Base-by-base conservation (phyloP, 2,888 invertebrate species). In the Teleogryllus oceanicus region DNA sequence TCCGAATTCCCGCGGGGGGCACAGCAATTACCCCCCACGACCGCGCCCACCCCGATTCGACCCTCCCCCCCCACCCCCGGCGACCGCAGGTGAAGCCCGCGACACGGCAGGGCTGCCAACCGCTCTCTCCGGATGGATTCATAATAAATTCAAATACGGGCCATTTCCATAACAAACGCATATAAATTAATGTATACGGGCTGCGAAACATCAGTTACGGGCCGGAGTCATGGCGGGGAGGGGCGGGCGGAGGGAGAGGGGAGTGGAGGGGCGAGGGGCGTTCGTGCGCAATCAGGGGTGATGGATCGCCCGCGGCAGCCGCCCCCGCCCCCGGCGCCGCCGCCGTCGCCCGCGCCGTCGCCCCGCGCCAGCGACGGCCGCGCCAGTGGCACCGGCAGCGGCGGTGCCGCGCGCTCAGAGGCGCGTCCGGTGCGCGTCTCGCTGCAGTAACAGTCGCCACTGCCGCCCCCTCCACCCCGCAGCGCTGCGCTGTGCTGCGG, bases 41-140 rank as follows among this genome's bases (percentile, higher is more conserved):
- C 37, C 37, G 37, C 37, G 37, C 37, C 37, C 8, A 5, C 62
- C 62, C 16, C 16, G 16, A 11, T 18, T 18, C n/a, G 13, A 62
- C 62, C n/a, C 16, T 13, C n/a, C 13, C 13, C 62, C 62, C 62
- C 11, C 62, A 5, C 8, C n/a, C 62, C 62, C 62, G 16, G 3
- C 62, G 62, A 62, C 62, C 62, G 62, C 62, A 62, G 62, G 62
- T 62, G 62, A n/a, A 62, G n/a, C n/a, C n/a, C 62, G 62, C 62
- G 62, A 62, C 62, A 62, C 62, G 62, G 62, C 62, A 62, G 16
- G 0, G n/a, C 62, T 18, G 62, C 62, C 62, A 62, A n/a, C n/a
- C 16, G n/a, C 62, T 62, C 62, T 4, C 16, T 62, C 16, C 13
- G 62, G 62, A 62, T 62, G 62, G 62, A 62, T 62, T 62, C 62